Evolutionary conservation across 2,888 invertebrate species (phyloP).

Genomic region (Erebia epiphron): DNA sequence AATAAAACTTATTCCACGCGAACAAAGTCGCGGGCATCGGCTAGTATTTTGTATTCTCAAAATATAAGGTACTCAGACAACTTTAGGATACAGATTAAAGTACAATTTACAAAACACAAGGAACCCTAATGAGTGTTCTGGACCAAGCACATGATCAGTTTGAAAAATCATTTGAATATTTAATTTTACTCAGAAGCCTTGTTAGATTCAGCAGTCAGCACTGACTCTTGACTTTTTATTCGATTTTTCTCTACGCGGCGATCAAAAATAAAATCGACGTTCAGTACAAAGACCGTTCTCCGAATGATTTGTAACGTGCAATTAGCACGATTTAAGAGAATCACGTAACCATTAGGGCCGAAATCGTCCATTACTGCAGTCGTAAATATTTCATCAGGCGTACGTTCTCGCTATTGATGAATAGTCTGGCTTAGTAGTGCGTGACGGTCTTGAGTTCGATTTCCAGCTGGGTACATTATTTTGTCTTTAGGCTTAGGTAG

Average conservation of each 20-base stretch:
- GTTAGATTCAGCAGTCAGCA: too few species aligned
- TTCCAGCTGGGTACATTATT: neutral
- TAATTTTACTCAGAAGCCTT: too few species aligned
- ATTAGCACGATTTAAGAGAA: constrained; percentile 70
- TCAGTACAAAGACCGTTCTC: constrained; percentile 33
- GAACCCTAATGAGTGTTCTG: too few species aligned
- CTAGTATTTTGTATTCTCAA: too few species aligned
- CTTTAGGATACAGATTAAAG: too few species aligned
- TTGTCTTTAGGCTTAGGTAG: too few species aligned
- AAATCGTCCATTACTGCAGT: constrained; percentile 57
- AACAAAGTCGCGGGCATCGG: too few species aligned
- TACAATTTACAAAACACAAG: too few species aligned
- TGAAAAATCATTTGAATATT: too few species aligned
- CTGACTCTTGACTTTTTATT: neutral
- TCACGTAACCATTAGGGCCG: constrained; percentile 61
- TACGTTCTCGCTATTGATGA: constrained; percentile 16
- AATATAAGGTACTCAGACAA: too few species aligned
- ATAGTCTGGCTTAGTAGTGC: neutral
- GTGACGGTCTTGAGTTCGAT: neutral
- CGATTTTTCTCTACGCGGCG: neutral
- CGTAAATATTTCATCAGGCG: constrained; percentile 60
- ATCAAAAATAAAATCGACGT: constrained; percentile 20
- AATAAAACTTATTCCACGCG: too few species aligned
- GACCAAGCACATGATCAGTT: too few species aligned
- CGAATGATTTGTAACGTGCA: constrained; percentile 46